Base-by-base conservation (phyloP, 2,888 invertebrate genomes). In the Troides oblongomaculatus region DNA sequence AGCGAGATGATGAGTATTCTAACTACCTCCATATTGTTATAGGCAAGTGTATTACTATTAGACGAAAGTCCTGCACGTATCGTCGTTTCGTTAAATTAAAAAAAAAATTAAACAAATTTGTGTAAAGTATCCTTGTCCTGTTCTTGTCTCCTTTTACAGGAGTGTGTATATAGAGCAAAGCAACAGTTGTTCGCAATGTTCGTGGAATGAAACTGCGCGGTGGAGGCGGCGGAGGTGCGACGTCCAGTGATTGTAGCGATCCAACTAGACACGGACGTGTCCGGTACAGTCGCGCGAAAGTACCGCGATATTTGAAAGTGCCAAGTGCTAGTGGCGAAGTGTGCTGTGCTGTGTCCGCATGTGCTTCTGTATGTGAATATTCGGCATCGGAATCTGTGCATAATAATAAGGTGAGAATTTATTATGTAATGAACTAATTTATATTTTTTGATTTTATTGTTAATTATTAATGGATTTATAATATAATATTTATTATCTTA, bases 181-280 rank as follows among this genome's bases (percentile, higher is more conserved):
- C 70, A 70, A 70, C 70, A 70, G 70, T 70, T 70, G 70, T 70
- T 66, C 23, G 30, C 53, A 39, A 62, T 57, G 66, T 36, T 36
- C 73, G 75, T 77, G 78, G 72, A 58, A 30, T 68, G 62, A 79
- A 79, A 77, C 75, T 76, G 75, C 78, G 79, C 75, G 78, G 74
- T 77, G 72, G 75, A 74, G 74, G 78, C 74, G 78, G 74, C 77
- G 72, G 75, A 74, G 74, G 78, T 77, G 80, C 78, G 78, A 72
- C 76, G 76, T 77, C 69, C 86, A 88, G 88, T 88, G 75, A 79
- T 79, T 82, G 81, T 72, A 85, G 84, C 82, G 87, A 79, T 80
- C 75, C 78, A 84, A 80, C 77, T 77, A 77, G 74, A 87, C 75
- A 76, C 79, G 81, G 84, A 84, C 87, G 88, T 81, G 77, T 80